Base-by-base conservation (phyloP, 2,888 invertebrate species). In the Drosophila atroscutellata region DNA sequence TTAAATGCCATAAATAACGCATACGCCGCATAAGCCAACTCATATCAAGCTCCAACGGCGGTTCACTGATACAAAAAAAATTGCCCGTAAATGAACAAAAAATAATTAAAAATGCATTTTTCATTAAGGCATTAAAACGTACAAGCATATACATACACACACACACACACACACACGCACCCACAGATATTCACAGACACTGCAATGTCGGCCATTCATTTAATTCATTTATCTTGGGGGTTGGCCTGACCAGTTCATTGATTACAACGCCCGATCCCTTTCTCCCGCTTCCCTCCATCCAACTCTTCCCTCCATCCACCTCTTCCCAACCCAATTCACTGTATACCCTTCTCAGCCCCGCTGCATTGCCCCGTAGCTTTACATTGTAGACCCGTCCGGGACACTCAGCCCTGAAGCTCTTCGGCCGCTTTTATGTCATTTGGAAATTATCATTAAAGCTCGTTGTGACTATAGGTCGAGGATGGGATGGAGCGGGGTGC, bases 41-140 rank as follows among this genome's bases (percentile, higher is more conserved):
- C 56, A 62, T 70, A 70, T 64, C 56, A 56, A 32, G 64, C 64
- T 50, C 49, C 39, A 58, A 37, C 52, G 49, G 50, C 42, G 51
- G 57, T 36, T 68, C 72, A 80, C 65, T 51, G 59, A 80, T 62
- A 76, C 52, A 72, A 58, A 68, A 73, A 80, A 76, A 70, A 57
- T 75, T 54, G 66, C 55, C 69, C 71, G 73, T 82, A 89, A 87
- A 80, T 85, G 80, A 75, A 82, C 78, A 83, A 76, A 89, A 86
- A 89, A 89, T 89, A 89, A 86, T 86, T 89, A 89, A 86, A 89
- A 86, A 86, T 86, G 79, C 80, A 85, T 89, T 86, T 89, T 86
- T 86, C 86, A 89, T 86, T 82, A 82, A 85, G 83, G 82, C 87
- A 86, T 89, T 84, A 86, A 89, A 81, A 75, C 7, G 45, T 45